These are phyloP conservation scores for Limulus polyphemus DNA, from an alignment of 2,888 invertebrate genomes.

Conservation along the genomic window DNA sequence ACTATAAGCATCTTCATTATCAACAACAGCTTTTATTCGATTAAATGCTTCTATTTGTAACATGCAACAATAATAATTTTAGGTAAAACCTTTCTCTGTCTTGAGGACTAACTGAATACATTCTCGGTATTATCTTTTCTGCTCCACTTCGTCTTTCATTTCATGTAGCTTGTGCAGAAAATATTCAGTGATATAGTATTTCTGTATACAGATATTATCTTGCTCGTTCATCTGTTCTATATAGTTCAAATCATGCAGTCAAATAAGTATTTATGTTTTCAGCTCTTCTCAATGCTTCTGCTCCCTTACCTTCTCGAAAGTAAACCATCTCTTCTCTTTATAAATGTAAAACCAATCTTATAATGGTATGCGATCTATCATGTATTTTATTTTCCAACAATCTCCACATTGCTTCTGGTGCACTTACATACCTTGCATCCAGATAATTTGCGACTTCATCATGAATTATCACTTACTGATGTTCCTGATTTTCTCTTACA, in stretches of 20 bases:
- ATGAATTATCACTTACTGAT: background rate
- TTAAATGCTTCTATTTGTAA: background rate
- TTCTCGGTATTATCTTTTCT: background rate
- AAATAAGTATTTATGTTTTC: background rate
- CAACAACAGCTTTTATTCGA: background rate
- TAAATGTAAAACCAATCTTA: conserved; percentile 33
- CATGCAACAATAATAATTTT: background rate
- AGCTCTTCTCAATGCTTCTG: background rate
- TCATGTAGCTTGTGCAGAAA: background rate
- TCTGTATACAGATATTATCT: background rate
- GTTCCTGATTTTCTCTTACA: conserved; percentile 1
- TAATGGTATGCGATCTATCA: conserved; percentile 31
- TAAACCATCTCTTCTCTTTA: conserved; percentile 26
- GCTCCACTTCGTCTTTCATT: background rate
- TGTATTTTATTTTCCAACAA: conserved; percentile 28
- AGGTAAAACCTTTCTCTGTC: background rate
- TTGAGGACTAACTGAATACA: background rate
- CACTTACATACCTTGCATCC: conserved; percentile 11
- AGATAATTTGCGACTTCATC: conserved; percentile 10
- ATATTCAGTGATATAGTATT: background rate
- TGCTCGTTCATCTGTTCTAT: background rate
- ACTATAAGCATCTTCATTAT: background rate
- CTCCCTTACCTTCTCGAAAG: conserved; percentile 9
- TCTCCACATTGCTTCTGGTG: conserved; percentile 10
- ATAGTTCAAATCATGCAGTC: background rate